Conservation (phyloP, 30 jellyfish, hydroid and myxozoan genomes). For the Sanderia malayensis region DNA sequence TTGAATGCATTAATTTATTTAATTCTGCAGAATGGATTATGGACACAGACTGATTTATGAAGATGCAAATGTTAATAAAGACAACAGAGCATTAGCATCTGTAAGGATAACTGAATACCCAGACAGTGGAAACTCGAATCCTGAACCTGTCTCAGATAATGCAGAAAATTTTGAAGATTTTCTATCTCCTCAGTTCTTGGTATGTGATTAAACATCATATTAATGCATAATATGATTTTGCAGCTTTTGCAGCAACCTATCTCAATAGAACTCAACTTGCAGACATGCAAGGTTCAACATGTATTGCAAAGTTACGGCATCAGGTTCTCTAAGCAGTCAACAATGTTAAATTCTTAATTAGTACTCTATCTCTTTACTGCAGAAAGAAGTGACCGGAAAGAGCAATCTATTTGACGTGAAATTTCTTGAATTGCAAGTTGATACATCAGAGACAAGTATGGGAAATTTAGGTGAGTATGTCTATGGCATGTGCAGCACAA, state of each 20-base stretch:
- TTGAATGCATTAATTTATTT: too few species aligned
- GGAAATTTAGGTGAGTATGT: conserved; percentile 87
- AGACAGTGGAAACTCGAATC: conserved; percentile 79
- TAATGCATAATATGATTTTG: not conserved
- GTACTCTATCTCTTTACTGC: not conserved
- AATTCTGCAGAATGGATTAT: conserved; percentile 50
- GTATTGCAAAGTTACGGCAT: too few species aligned
- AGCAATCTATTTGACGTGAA: conserved; percentile 49
- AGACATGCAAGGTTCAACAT: too few species aligned
- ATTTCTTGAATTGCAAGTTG: conserved; percentile 63
- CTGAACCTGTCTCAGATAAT: conserved; percentile 60
- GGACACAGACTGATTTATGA: conserved; percentile 33
- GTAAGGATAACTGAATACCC: conserved; percentile 75
- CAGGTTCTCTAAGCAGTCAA: too few species aligned
- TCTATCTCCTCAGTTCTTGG: conserved; percentile 59
- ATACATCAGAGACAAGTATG: conserved; percentile 86
- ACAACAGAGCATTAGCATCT: conserved; percentile 21
- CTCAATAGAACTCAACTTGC: too few species aligned
- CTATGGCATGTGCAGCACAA: too few species aligned
- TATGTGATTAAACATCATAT: too few species aligned
- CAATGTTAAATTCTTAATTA: too few species aligned
- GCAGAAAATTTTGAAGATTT: conserved; percentile 55
- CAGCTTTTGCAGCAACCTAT: not conserved
- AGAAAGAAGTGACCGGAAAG: conserved; percentile 72
- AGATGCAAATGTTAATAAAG: conserved; percentile 12